A percentile compares a stretch with the other conserved stretches of the same genome.
Conservation (phyloP, 1,140 invertebrate genomes). For the Rhyacophila brunnea region DNA sequence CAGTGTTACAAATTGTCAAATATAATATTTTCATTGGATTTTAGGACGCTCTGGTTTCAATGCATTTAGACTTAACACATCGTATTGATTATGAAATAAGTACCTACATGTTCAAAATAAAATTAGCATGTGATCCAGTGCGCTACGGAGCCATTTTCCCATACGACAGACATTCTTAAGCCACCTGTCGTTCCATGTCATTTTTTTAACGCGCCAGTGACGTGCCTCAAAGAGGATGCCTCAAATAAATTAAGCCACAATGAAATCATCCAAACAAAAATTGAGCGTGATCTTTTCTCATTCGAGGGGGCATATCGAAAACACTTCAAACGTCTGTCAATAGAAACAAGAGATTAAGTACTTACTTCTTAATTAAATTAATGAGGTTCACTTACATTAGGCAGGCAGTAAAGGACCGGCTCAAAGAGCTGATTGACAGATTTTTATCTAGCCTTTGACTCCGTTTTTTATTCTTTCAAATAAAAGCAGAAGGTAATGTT, state of each 20-base stretch:
- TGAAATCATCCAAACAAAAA: conserved; percentile 15
- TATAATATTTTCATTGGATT: no score
- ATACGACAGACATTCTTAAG: no score
- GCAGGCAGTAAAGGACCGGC: conserved; percentile 12
- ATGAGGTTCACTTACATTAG: conserved; percentile 22
- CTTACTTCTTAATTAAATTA: conserved; percentile 26
- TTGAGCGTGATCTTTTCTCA: conserved; percentile 13
- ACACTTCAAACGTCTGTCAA: conserved; percentile 23
- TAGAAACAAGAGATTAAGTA: conserved; percentile 19
- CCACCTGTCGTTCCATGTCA: no score
- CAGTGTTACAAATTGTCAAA: no score
- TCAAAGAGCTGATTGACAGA: conserved; percentile 26
- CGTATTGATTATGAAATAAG: no score
- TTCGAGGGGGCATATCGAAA: conserved; percentile 20
- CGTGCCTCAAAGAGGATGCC: neutral
- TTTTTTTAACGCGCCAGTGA: no score
- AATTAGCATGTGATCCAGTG: no score
- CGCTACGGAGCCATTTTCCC: no score
- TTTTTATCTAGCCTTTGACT: conserved; percentile 33
- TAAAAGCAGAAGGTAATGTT: no score
- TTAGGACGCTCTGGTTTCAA: no score
- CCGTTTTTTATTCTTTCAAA: neutral
- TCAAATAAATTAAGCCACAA: conserved; percentile 9
- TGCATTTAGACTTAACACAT: no score
- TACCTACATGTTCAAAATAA: no score